Evolutionary conservation across 2,888 invertebrate genomes (phyloP), one percentile per base, ranked within the genome.

Genomic region (Entomobrya multifasciata): DNA sequence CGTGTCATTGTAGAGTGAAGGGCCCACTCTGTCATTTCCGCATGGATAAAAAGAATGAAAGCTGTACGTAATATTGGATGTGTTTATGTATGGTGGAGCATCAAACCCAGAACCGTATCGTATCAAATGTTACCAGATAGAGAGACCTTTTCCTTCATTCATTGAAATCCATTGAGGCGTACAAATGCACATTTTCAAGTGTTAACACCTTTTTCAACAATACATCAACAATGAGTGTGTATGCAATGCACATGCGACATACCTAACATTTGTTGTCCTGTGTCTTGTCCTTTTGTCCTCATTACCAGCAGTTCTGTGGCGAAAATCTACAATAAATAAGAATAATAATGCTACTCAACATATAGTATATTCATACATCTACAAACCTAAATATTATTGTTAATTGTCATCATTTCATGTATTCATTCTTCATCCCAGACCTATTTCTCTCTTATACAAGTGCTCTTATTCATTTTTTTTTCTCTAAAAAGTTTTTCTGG

Each of bases 1-100:
- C 65, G 17, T 72, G 52, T 81, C 84, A 55, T 60, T 44, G 44
- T n/a, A n/a, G n/a, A n/a, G n/a, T 84, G 81, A 87, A 87, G 86
- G 86, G 81, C 77, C 82, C 86, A 87, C 86, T 87, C 86, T 82
- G 86, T 87, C 86, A 87, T 87, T 87, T 87, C 86, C 86, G 77
- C 86, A 55, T 87, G 86, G 77, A 49, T 87, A 60, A 72, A 74
- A 65, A 49, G 27, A 20, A 62, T n/a, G 17, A 41, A n/a, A 17
- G 27, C 36, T 74, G 17, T 0, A 25, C 25, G 52, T n/a, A 10
- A 3, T 25, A 60, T 15, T n/a, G 52, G 60, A 30, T 60, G 44
- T 44, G 41, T 13, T 41, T 41, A 22, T 15, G 2, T 25, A 15
- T 27, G 60, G 11, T 27, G 27, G 30, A 15, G 20, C 60, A 60